Evolutionary conservation across 1,140 invertebrate species (phyloP), one percentile per base, ranked within the genome.

Genomic region (Drosophila guanche): DNA sequence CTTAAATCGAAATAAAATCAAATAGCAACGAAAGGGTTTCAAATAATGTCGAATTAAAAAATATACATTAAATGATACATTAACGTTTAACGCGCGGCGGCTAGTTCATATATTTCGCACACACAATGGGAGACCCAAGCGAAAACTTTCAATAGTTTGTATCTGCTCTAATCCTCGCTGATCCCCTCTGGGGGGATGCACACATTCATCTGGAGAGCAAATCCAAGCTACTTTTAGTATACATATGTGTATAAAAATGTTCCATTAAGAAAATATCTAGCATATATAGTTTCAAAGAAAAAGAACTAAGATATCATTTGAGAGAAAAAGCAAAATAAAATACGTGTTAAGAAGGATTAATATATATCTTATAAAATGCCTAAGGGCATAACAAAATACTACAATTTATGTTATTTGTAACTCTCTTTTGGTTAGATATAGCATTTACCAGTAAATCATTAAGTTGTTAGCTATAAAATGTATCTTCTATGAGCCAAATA

Each of bases 41-140:
- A 22, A 27, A 41, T n/a, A 53, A 40, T 63, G n/a, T 42, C 33
- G 10, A 37, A 37, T 37, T 10, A 12, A 25, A 41, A 37, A 20
- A 62, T 8, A 5, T 7, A 8, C 43, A 48, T 48, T 1, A 41
- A 60, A 27, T 25, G 25, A 55, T 41, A 25, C n/a, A 70, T 33
- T 53, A 42, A 65, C 58, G 50, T 77, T 72, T 72, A 43, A 65
- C 55, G 45, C 50, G 52, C 48, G 41, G 10, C 60, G 41, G 10
- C 60, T 55, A 69, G n/a, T 76, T 77, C 52, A 79, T 80, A 61
- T 76, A 77, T 74, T 71, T 76, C 55, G 75, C 79, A 86, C 81
- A 79, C 74, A 74, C 76, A 83, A 79, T 79, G 67, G 71, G 62
- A 59, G 27, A 68, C 76, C 69, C 79, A 86, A 79, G 73, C 61